phyloP scores from a whole-genome alignment of 2,113 vertebrate genomes.

The Saccopteryx bilineata region DNA sequence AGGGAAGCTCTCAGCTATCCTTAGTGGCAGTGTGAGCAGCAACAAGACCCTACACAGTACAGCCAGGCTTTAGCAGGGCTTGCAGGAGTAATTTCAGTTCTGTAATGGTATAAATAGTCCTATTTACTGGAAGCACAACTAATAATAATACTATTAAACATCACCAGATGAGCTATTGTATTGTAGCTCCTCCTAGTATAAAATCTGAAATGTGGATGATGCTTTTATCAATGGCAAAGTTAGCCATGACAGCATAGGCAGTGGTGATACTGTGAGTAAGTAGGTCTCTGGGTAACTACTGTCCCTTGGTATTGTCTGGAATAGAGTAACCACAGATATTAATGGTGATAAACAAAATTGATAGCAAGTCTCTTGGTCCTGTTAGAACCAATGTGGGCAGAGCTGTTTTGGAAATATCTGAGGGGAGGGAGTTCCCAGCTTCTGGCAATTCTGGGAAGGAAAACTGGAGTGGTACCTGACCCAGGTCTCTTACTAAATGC shows the following conservation, averaged over 20 bases:
- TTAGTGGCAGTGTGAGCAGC: neutral
- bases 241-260: too few species aligned
- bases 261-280: neutral
- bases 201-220: neutral
- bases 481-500: neutral
- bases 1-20: neutral
- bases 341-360: neutral
- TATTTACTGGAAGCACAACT: conserved; percentile 35
- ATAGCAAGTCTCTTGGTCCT: neutral
- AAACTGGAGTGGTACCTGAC: too few species aligned
- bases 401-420: neutral
- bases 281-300: neutral
- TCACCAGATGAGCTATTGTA: neutral
- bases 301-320: neutral
- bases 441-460: neutral
- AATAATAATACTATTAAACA: neutral
- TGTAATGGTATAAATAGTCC: neutral
- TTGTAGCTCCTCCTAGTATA: neutral
- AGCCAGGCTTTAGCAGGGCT: neutral
- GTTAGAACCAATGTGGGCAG: neutral
- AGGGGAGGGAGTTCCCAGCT: neutral
- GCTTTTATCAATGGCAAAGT: neutral
- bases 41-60: neutral
- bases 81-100: neutral
- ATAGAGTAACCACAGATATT: neutral